These are phyloP conservation scores for Acanthosepion esculentum DNA, from an alignment of 2,888 invertebrate genomes.

Conservation along the genomic window DNA sequence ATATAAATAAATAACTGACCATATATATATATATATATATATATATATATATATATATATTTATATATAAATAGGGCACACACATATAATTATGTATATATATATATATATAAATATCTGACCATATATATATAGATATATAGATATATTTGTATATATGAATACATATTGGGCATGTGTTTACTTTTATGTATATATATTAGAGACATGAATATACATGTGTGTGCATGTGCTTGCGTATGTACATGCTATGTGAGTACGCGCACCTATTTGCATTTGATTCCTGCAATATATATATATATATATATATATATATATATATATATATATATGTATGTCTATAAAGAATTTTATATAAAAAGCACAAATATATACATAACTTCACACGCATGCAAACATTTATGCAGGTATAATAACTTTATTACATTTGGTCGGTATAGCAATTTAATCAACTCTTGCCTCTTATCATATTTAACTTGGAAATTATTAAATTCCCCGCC, in stretches of 20 bases:
- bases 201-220: not conserved
- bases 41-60: not conserved
- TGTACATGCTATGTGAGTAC: not conserved
- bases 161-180: not conserved
- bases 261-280: not conserved
- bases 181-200: not conserved
- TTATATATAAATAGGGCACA: not conserved
- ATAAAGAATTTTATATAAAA: not conserved
- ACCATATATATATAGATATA: not conserved
- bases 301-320: not conserved
- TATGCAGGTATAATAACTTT: not conserved
- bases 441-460: not conserved
- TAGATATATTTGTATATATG: not conserved
- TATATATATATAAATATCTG: too few species aligned
- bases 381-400: not conserved
- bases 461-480: not conserved
- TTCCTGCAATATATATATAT: conserved; percentile 1
- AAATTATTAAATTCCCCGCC: not conserved
- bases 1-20: too few species aligned
- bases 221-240: not conserved
- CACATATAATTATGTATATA: not conserved
- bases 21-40: not conserved
- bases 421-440: not conserved
- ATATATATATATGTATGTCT: not conserved
- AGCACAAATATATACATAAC: not conserved